phyloP scores from a whole-genome alignment of 2,797 vertebrate species.

The Eidolon dupreanum region DNA sequence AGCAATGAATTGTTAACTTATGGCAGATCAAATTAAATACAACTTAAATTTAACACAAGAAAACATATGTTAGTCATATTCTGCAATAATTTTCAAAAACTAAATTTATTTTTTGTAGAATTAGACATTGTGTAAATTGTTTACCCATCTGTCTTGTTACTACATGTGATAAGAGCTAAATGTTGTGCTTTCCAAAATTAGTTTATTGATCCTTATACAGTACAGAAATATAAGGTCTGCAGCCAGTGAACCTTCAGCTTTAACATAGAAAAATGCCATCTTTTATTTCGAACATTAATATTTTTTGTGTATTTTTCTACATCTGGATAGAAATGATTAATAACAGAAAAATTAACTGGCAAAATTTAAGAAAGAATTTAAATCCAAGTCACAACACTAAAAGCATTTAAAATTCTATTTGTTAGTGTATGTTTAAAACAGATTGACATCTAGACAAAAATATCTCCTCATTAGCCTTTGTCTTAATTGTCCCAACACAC shows the following conservation, averaged over 20 bases:
- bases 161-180: background rate
- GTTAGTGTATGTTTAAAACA: constrained; percentile 52
- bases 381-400: background rate
- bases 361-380: constrained; percentile 35
- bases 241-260: background rate
- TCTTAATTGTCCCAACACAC: constrained; percentile 17
- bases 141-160: background rate
- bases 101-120: background rate
- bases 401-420: constrained; percentile 38
- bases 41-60: background rate
- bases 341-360: background rate
- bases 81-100: background rate
- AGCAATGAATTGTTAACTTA: background rate
- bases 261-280: background rate
- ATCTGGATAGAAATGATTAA: constrained; percentile 37
- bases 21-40: background rate
- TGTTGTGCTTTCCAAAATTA: background rate
- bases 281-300: constrained; percentile 13
- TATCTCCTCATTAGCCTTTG: constrained; percentile 60
- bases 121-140: background rate
- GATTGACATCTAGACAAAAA: constrained; percentile 42
- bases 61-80: background rate
- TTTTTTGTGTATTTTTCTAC: background rate
- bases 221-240: background rate
- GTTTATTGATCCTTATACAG: background rate